Evolutionary conservation across 1,140 invertebrate species (phyloP).

Genomic region (Stegodyphus dumicola): DNA sequence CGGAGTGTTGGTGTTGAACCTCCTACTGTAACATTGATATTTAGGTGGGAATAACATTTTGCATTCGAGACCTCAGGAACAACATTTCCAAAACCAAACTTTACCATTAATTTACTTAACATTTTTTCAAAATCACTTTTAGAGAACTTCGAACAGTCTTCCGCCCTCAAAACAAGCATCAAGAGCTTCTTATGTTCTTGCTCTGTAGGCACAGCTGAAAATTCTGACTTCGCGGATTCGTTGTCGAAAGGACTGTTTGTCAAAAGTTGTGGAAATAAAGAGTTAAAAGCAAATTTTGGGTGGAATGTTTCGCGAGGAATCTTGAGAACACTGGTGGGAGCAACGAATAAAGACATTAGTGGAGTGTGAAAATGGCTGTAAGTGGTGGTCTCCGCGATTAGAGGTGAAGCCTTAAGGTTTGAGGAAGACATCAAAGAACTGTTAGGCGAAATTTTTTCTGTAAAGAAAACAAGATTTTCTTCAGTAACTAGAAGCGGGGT

Average conservation of each 20-base stretch:
- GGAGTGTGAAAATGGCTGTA: slow-evolving; percentile 36
- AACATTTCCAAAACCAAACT: slow-evolving; percentile 37
- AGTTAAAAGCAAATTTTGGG: background rate
- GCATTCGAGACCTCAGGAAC: slow-evolving; percentile 47
- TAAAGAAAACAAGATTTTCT: too few species aligned
- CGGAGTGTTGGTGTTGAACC: slow-evolving; percentile 24
- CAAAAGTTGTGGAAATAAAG: background rate
- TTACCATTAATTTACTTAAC: slow-evolving; percentile 36
- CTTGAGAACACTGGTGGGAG: slow-evolving; percentile 14
- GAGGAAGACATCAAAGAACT: too few species aligned
- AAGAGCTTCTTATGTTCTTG: slow-evolving; percentile 47
- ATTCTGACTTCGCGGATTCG: slow-evolving; percentile 20
- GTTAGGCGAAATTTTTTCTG: too few species aligned
- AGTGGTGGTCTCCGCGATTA: background rate
- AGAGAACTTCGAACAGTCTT: slow-evolving; percentile 44
- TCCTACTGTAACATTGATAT: slow-evolving; percentile 43
- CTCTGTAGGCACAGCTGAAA: slow-evolving; percentile 6
- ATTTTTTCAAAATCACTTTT: slow-evolving; percentile 52
- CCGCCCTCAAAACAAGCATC: slow-evolving; percentile 43
- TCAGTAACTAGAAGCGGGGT: too few species aligned
- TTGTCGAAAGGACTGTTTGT: slow-evolving; percentile 21
- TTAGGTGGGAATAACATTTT: slow-evolving; percentile 40
- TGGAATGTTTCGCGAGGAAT: background rate
- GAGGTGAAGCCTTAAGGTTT: too few species aligned
- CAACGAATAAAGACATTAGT: slow-evolving; percentile 40